These are phyloP conservation scores for Malachius bipustulatus DNA, from an alignment of 2,888 invertebrate species.

Conservation along the genomic window DNA sequence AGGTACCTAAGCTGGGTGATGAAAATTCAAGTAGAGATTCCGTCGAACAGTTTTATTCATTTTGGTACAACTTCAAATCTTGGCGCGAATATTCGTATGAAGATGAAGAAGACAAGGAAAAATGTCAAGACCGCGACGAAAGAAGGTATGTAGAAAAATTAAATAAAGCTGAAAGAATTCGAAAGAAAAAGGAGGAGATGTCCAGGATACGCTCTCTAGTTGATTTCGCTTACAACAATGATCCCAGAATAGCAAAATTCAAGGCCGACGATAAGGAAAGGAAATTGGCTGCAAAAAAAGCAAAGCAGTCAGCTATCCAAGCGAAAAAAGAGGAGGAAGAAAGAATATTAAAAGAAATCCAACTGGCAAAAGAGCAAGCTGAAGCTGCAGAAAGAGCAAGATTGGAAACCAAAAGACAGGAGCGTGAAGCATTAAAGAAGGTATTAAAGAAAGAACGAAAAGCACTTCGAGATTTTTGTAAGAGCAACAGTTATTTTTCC, in stretches of 20 bases:
- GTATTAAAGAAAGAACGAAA: slow-evolving; percentile 80
- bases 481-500: slow-evolving; percentile 70
- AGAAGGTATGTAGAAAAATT: slow-evolving; percentile 97
- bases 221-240: slow-evolving; percentile 86
- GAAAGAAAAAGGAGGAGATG: slow-evolving; percentile 96
- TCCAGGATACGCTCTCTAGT: slow-evolving; percentile 79
- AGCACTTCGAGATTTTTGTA: slow-evolving; percentile 62
- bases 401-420: slow-evolving; percentile 70
- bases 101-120: slow-evolving; percentile 98
- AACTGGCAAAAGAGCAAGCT: slow-evolving; percentile 61
- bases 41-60: slow-evolving; percentile 90
- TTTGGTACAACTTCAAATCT: slow-evolving; percentile 97
- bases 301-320: slow-evolving; percentile 72
- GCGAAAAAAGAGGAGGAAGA: slow-evolving; percentile 78
- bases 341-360: slow-evolving; percentile 58
- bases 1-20: slow-evolving; percentile 71
- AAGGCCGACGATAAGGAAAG: slow-evolving; percentile 88
- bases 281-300: slow-evolving; percentile 78
- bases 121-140: slow-evolving; percentile 92
- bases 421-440: slow-evolving; percentile 75
- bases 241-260: slow-evolving; percentile 85
- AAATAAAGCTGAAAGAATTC: slow-evolving; percentile 84
- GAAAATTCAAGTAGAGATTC: slow-evolving; percentile 65
- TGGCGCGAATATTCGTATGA: slow-evolving; percentile 99
- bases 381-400: slow-evolving; percentile 73